phyloP scores from a whole-genome alignment of 2,888 invertebrate species.

The Torymus auratus region DNA sequence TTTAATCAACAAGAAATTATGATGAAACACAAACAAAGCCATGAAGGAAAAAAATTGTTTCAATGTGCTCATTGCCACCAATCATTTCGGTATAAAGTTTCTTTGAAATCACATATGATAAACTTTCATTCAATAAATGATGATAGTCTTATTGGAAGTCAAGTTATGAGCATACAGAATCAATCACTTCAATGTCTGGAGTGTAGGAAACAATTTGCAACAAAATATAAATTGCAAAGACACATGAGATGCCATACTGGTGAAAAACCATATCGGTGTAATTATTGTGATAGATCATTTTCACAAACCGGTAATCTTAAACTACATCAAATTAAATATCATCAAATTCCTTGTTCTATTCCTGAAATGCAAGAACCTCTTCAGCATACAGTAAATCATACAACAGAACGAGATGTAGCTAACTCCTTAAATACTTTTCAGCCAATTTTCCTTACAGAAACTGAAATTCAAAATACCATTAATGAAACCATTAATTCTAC shows the following conservation, averaged over 20 bases:
- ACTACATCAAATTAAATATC: constrained; percentile 71
- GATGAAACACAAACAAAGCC: constrained; percentile 70
- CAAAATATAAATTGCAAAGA: constrained; percentile 71
- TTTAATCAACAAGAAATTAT: constrained; percentile 73
- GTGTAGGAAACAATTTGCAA: constrained; percentile 73
- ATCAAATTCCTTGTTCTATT: constrained; percentile 63
- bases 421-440: constrained; percentile 66
- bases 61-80: constrained; percentile 72
- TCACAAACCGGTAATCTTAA: constrained; percentile 74
- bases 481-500: constrained; percentile 73
- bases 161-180: constrained; percentile 56
- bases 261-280: constrained; percentile 71
- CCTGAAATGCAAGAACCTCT: constrained; percentile 60
- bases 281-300: constrained; percentile 70
- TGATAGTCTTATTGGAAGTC: constrained; percentile 53
- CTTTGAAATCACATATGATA: constrained; percentile 72
- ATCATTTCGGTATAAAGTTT: constrained; percentile 72
- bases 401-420: constrained; percentile 55
- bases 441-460: constrained; percentile 70
- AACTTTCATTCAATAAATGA: constrained; percentile 70
- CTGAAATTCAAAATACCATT: constrained; percentile 72
- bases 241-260: constrained; percentile 72
- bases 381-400: constrained; percentile 55
- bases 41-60: constrained; percentile 71
- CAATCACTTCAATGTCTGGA: constrained; percentile 67